Conservation (phyloP, 2,797 vertebrate species). For the Pseudotriccus pelzelni region DNA sequence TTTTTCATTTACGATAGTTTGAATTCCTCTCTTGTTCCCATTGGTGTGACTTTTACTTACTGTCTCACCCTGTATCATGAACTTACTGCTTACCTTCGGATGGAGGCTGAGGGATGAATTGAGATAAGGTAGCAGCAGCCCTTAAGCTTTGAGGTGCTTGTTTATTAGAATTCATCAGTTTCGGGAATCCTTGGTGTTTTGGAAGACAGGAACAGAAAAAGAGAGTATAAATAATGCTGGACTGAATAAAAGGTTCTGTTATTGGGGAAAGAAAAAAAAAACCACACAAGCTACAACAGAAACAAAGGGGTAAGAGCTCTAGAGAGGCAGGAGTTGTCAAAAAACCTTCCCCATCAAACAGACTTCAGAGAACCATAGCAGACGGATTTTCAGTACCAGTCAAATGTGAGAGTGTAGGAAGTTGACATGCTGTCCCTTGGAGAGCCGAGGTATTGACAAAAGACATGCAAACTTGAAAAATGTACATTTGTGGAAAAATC, state of each 20-base stretch:
- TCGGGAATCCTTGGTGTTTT: background rate
- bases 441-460: constrained; percentile 66
- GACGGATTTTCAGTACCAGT: constrained; percentile 74
- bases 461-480: constrained; percentile 83
- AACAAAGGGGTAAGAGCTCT: constrained; percentile 62
- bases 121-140: background rate
- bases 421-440: constrained; percentile 68
- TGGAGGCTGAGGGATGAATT: background rate
- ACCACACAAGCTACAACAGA: background rate
- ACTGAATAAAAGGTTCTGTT: constrained; percentile 10
- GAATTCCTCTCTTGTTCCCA: background rate
- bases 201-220: background rate
- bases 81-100: background rate
- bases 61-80: background rate
- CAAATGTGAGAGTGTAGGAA: constrained; percentile 66
- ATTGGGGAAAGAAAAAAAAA: background rate
- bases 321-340: constrained; percentile 63
- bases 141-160: background rate
- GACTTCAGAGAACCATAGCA: constrained; percentile 59
- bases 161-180: background rate
- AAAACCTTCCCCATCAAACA: constrained; percentile 65
- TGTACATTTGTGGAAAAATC: constrained; percentile 84
- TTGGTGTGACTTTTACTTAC: background rate
- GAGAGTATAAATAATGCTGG: constrained; percentile 2
- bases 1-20: background rate